These are phyloP conservation scores for Chloroclysta siterata DNA, from an alignment of 2,888 invertebrate species.

Conservation along the genomic window DNA sequence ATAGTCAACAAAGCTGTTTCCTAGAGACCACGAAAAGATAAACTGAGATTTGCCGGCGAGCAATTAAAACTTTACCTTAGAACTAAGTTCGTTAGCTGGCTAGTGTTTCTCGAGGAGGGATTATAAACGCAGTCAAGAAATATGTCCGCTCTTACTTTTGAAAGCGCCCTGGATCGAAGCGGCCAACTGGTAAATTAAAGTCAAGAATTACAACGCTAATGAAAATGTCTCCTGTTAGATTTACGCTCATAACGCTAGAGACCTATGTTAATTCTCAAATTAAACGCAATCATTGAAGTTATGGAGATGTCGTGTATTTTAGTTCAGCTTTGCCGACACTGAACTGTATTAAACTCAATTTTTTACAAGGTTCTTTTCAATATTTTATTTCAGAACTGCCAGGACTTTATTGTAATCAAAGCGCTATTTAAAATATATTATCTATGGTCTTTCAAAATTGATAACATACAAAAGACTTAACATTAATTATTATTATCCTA, in stretches of 20 bases:
- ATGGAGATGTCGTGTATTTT: too few relatives aligned
- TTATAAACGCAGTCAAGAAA: constrained; percentile 71
- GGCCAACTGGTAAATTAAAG: constrained; percentile 70
- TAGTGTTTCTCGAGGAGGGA: constrained; percentile 69
- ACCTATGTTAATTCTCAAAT: neutral
- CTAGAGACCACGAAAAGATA: constrained; percentile 78
- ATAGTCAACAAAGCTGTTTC: constrained; percentile 78
- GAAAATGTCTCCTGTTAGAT: constrained; percentile 61
- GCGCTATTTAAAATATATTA: too few relatives aligned
- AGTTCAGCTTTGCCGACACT: neutral
- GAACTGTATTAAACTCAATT: neutral
- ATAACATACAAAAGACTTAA: too few relatives aligned
- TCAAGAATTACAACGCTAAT: constrained; percentile 59
- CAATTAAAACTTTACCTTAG: constrained; percentile 84
- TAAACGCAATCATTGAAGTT: too few relatives aligned
- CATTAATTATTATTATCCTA: too few relatives aligned
- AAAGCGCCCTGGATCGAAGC: constrained; percentile 63
- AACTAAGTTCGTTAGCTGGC: constrained; percentile 78
- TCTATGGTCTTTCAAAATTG: too few relatives aligned
- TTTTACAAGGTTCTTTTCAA: neutral
- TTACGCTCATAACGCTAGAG: constrained; percentile 49
- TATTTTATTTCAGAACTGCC: neutral
- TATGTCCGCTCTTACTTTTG: constrained; percentile 70
- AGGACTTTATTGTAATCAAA: neutral
- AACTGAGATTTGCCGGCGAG: constrained; percentile 79